Evolutionary conservation across 2,888 invertebrate genomes (phyloP).

Genomic region (Drosophila gaucha): DNA sequence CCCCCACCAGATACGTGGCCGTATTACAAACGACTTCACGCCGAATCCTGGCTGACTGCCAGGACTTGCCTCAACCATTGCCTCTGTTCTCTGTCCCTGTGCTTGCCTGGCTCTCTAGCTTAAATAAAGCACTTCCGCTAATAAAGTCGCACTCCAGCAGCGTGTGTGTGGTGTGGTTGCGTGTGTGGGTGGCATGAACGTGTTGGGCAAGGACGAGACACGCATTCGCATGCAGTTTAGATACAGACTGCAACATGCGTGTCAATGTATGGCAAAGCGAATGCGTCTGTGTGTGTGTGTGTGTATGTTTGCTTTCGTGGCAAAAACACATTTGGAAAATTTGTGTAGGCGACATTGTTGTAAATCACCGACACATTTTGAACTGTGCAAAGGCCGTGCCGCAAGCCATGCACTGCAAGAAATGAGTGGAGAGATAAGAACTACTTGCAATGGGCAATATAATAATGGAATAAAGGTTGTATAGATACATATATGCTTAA

Average conservation of each 20-base stretch:
- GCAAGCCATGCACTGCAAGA: conserved; percentile 49
- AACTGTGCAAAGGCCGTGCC: conserved; percentile 42
- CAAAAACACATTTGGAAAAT: conserved; percentile 79
- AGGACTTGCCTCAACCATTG: conserved; percentile 34
- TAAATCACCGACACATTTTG: conserved; percentile 77
- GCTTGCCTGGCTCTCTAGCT: conserved; percentile 60
- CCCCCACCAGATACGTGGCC: conserved; percentile 65
- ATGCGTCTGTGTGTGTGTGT: conserved; percentile 16
- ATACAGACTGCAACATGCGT: conserved; percentile 70
- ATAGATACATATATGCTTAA: too few relatives aligned
- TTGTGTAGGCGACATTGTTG: conserved; percentile 77
- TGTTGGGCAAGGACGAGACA: conserved; percentile 47
- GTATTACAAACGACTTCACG: conserved; percentile 74
- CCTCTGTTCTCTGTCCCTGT: conserved; percentile 8
- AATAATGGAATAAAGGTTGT: too few relatives aligned
- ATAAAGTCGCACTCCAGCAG: conserved; percentile 75
- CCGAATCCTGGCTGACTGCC: conserved; percentile 58
- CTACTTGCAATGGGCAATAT: too few relatives aligned
- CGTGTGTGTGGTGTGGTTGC: conserved; percentile 12
- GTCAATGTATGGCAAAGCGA: conserved; percentile 54
- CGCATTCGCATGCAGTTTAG: conserved; percentile 58
- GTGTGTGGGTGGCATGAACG: conserved; percentile 29
- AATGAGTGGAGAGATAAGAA: conserved; percentile 13
- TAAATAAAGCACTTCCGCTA: conserved; percentile 81
- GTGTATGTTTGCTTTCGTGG: conserved; percentile 70